A percentile compares a stretch with the other conserved stretches of the same genome.
phyloP scores from a whole-genome alignment of 2,113 vertebrate genomes.

The Bucco capensis region DNA sequence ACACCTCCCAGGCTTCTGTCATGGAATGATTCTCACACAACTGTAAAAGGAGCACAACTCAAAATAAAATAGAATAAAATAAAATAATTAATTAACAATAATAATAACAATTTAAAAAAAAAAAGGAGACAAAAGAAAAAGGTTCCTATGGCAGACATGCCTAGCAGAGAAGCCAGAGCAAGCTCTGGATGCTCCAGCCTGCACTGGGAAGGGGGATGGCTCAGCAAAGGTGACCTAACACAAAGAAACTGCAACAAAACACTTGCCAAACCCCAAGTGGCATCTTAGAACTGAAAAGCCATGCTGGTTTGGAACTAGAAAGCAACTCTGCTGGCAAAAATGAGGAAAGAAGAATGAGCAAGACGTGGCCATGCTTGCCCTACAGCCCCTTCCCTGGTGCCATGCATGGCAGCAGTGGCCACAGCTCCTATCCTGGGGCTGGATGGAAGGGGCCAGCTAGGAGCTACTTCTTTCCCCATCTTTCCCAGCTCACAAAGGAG shows the following conservation, averaged over 20 bases:
- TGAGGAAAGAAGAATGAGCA: background rate
- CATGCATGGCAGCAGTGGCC: background rate
- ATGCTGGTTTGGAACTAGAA: slow-evolving; percentile 18
- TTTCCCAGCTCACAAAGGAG: background rate
- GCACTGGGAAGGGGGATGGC: background rate
- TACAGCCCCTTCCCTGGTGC: background rate
- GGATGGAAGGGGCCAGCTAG: background rate
- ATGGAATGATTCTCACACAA: slow-evolving; percentile 39
- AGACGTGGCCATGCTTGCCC: background rate
- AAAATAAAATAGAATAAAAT: too few species aligned
- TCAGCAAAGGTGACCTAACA: background rate
- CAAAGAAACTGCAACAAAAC: slow-evolving; percentile 20
- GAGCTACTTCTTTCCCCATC: background rate
- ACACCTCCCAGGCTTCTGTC: slow-evolving; percentile 35
- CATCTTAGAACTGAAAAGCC: slow-evolving; percentile 12
- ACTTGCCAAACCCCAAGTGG: background rate
- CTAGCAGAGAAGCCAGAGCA: background rate
- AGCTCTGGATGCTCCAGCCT: background rate
- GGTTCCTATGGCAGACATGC: background rate
- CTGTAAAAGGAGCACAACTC: slow-evolving; percentile 29
- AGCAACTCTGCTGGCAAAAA: slow-evolving; percentile 2
- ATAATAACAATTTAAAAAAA: too few species aligned
- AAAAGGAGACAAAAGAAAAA: background rate
- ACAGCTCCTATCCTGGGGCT: background rate
- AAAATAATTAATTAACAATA: too few species aligned